Evolutionary conservation across 1,140 invertebrate genomes (phyloP).

Genomic region (Drosophila obscura): DNA sequence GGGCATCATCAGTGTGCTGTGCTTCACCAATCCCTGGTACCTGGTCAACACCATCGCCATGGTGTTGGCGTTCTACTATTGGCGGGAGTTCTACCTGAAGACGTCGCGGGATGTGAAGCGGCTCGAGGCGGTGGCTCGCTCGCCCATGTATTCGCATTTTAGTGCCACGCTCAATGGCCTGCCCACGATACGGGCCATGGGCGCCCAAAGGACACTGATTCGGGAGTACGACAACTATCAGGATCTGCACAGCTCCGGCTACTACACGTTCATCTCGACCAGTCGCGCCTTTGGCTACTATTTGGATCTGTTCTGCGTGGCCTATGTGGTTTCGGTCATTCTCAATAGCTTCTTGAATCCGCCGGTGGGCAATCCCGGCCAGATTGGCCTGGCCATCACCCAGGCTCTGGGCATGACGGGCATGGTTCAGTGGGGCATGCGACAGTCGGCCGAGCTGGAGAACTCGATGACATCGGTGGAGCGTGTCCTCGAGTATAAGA

Average conservation of each 20-base stretch:
- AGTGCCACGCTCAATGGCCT: conserved; percentile 89
- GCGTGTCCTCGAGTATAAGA: conserved; percentile 91
- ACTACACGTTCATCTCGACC: conserved; percentile 90
- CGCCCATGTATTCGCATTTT: conserved; percentile 92
- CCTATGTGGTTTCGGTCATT: conserved; percentile 89
- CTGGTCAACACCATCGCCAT: conserved; percentile 89
- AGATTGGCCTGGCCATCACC: conserved; percentile 93
- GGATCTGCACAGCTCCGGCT: conserved; percentile 89
- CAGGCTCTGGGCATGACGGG: conserved; percentile 92
- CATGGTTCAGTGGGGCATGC: conserved; percentile 86
- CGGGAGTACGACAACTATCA: conserved; percentile 87
- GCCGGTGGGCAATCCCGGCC: conserved; percentile 85
- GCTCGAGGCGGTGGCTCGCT: conserved; percentile 91
- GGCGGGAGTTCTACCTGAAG: conserved; percentile 91
- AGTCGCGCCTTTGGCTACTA: conserved; percentile 92
- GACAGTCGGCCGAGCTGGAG: conserved; percentile 89
- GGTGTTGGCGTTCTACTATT: conserved; percentile 88
- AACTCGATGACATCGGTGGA: conserved; percentile 92
- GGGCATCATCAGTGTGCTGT: conserved; percentile 90
- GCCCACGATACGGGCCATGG: conserved; percentile 89
- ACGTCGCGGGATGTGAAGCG: conserved; percentile 94
- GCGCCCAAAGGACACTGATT: conserved; percentile 86
- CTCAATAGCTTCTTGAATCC: conserved; percentile 86
- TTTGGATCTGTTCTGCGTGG: conserved; percentile 88
- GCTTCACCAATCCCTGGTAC: conserved; percentile 90